phyloP scores from a whole-genome alignment of 2,113 vertebrate species.

The Xenopus borealis region DNA sequence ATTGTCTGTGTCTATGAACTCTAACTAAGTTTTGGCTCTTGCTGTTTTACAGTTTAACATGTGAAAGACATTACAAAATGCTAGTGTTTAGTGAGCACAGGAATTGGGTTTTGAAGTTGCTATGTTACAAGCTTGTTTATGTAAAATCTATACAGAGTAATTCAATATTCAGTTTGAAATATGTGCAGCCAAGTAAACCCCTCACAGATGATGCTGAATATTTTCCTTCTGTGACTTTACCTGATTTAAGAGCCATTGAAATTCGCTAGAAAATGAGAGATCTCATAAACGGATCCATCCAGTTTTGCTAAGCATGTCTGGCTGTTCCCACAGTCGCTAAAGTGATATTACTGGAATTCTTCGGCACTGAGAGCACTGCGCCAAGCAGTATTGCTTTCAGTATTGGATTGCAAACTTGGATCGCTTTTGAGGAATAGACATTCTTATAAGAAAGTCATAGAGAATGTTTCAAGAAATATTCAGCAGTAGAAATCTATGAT shows the following conservation, averaged over 20 bases:
- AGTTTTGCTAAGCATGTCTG: conserved; percentile 33
- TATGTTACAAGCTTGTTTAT: conserved; percentile 51
- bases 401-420: conserved; percentile 36
- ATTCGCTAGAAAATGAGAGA: conserved; percentile 38
- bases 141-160: conserved; percentile 51
- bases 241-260: conserved; percentile 30
- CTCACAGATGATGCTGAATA: conserved; percentile 13
- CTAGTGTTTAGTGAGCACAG: too few species aligned
- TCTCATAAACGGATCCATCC: conserved; percentile 33
- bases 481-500: conserved; percentile 1
- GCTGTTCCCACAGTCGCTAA: conserved; percentile 24
- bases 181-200: conserved; percentile 12
- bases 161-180: conserved; percentile 27
- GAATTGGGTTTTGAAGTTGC: conserved; percentile 46
- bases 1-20: too few species aligned
- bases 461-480: conserved; percentile 3
- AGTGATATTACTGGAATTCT: conserved; percentile 35
- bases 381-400: conserved; percentile 35
- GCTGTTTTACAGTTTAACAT: too few species aligned
- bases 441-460: conserved; percentile 15
- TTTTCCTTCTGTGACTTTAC: conserved; percentile 38
- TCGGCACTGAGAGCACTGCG: conserved; percentile 1
- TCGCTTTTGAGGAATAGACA: conserved; percentile 26
- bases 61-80: too few species aligned
- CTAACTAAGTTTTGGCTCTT: too few species aligned